Evolutionary conservation across 2,113 vertebrate genomes (phyloP).

Genomic region (Semnornis frantzii): DNA sequence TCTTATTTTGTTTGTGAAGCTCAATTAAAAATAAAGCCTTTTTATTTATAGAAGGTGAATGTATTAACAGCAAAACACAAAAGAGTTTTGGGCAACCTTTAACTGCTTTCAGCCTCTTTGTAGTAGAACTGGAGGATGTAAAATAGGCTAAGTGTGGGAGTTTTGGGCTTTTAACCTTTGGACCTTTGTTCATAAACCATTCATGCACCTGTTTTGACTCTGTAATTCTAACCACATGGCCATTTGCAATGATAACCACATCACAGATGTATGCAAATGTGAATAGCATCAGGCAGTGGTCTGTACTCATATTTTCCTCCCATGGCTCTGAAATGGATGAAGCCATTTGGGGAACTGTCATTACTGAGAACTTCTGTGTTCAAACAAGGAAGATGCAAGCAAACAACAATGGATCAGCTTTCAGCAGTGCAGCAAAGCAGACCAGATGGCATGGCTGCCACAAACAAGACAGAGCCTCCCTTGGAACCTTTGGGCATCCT

Average conservation of each 20-base stretch:
- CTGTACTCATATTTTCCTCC: background rate
- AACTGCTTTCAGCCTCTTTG: constrained; percentile 27
- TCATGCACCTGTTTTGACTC: constrained; percentile 62
- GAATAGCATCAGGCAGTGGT: background rate
- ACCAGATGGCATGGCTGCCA: constrained; percentile 15
- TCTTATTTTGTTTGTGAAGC: constrained; percentile 49
- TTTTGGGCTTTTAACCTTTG: constrained; percentile 61
- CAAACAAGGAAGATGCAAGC: background rate
- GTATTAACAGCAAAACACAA: background rate
- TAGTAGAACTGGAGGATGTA: constrained; percentile 17
- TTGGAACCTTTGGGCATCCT: constrained; percentile 42
- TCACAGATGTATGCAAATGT: constrained; percentile 14
- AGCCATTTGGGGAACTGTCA: constrained; percentile 51
- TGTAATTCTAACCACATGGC: constrained; percentile 59
- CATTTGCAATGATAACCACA: constrained; percentile 15
- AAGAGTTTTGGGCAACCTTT: background rate
- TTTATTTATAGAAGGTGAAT: constrained; percentile 10
- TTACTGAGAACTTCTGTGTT: background rate
- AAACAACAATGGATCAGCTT: background rate
- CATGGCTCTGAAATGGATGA: constrained; percentile 36
- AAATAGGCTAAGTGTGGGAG: constrained; percentile 36
- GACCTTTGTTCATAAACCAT: constrained; percentile 45
- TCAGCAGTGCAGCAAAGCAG: background rate
- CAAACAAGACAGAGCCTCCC: background rate
- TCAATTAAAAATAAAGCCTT: constrained; percentile 34